Evolutionary conservation across 2,113 vertebrate species (phyloP).

Genomic region (Pipa parva): DNA sequence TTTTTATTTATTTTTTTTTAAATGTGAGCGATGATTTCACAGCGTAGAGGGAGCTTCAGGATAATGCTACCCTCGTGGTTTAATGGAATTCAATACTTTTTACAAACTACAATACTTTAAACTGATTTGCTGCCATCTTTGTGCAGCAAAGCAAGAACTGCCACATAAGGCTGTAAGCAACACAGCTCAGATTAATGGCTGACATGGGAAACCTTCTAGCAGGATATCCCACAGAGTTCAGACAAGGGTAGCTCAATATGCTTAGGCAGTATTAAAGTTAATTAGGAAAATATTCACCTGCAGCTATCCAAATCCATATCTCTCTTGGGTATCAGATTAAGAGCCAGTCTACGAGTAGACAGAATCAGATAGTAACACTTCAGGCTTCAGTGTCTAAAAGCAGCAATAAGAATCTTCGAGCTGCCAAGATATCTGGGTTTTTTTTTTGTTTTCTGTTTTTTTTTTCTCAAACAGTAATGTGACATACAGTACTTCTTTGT

Average conservation of each 20-base stretch:
- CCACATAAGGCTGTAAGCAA: slow-evolving; percentile 32
- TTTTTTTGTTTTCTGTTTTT: slow-evolving; percentile 24
- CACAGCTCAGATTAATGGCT: slow-evolving; percentile 41
- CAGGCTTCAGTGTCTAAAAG: slow-evolving; percentile 32
- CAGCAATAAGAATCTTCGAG: slow-evolving; percentile 17
- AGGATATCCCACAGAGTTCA: slow-evolving; percentile 44
- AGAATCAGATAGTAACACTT: slow-evolving; percentile 38
- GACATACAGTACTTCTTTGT: not conserved
- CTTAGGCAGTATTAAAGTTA: slow-evolving; percentile 43
- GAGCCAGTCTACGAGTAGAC: slow-evolving; percentile 33
- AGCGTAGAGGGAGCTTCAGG: too few species aligned
- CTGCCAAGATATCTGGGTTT: slow-evolving; percentile 29
- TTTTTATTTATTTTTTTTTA: too few species aligned
- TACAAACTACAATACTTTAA: slow-evolving; percentile 13
- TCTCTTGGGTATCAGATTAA: slow-evolving; percentile 43
- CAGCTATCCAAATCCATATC: slow-evolving; percentile 42
- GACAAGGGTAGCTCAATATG: slow-evolving; percentile 43
- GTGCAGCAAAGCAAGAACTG: slow-evolving; percentile 21
- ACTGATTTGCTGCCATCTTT: slow-evolving; percentile 20
- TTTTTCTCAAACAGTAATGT: not conserved
- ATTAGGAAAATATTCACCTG: slow-evolving; percentile 44
- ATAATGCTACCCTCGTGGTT: not conserved
- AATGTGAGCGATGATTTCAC: too few species aligned
- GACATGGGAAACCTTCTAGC: slow-evolving; percentile 41
- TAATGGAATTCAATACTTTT: slow-evolving; percentile 10